Evolutionary conservation across 2,113 vertebrate genomes (phyloP), one percentile per base, ranked within the genome.

Genomic region (Sturnira hondurensis): DNA sequence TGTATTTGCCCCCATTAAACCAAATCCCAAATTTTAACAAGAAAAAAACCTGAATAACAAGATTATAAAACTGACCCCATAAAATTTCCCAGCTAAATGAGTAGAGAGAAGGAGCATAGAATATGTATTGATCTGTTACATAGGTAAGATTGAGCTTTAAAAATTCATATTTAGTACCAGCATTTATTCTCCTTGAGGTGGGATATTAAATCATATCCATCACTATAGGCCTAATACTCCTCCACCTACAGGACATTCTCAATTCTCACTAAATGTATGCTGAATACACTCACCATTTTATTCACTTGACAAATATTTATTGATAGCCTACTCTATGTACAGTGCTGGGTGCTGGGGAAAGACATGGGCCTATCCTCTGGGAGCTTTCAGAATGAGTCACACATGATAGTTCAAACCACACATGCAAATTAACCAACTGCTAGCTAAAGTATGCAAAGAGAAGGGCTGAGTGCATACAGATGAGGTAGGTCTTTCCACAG

Each of bases 331-430:
- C 52, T 58, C 67, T 80, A 86, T 2, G 5, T 92, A 71, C 2
- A 47, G 38, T 50, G 54, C 65, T 73, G 43, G n/a, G 24, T 78
- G 41, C 61, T 38, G 17, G 28, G 19, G 31, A 20, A 63, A 93
- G 82, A 91, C n/a, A 71, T 58, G 63, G 26, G 41, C 4, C 65
- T 85, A 67, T 84, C 78, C 7, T 94, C 28, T 4, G 14, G 16
- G 74, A 86, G 16, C 65, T 89, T 95, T 95, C 81, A 92, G 78
- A 92, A 89, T 95, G 28, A 92, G 73, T 92, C 93, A 94, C 89
- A 78, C 41, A 7, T 92, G 81, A 80, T 4, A 89, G 76, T 11
- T 67, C 63, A 90, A 96, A 92, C 81, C 33, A 83, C 41, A 90
- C n/a, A 78, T 47, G 63, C 70, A 95, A 89, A 94, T 92, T 86